phyloP scores from a whole-genome alignment of 2,888 invertebrate genomes.

The Ochropacha duplaris region DNA sequence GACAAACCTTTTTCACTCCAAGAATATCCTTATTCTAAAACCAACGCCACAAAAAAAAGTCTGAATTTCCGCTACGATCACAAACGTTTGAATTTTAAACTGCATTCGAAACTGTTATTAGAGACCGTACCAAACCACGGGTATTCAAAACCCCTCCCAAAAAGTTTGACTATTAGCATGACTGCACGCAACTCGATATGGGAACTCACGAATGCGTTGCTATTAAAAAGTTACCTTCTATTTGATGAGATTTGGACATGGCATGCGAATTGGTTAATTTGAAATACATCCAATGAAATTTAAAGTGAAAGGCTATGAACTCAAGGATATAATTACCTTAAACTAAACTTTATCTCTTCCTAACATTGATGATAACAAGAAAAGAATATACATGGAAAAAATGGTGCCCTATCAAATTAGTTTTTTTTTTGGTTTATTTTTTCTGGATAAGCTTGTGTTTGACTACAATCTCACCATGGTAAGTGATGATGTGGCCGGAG shows the following conservation, averaged over 20 bases:
- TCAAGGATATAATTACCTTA: neutral
- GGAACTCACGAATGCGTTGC: neutral
- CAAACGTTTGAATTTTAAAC: neutral
- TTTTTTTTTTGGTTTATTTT: too few species aligned
- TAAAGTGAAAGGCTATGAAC: neutral
- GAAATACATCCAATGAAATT: neutral
- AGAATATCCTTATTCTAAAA: neutral
- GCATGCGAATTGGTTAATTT: neutral
- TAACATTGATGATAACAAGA: too few species aligned
- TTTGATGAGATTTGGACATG: neutral
- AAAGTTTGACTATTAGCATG: neutral
- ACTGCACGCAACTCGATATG: neutral
- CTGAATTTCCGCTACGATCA: neutral
- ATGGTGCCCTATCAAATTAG: too few species aligned
- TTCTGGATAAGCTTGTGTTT: too few species aligned
- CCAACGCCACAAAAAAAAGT: neutral
- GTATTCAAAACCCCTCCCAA: neutral
- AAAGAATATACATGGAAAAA: too few species aligned
- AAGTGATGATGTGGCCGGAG: too few species aligned
- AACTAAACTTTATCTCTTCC: too few species aligned
- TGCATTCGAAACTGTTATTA: neutral
- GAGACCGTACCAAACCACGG: neutral
- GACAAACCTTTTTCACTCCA: neutral
- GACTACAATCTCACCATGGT: too few species aligned
- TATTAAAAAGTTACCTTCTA: neutral